A percentile compares a stretch with the other conserved stretches of the same genome.
phyloP scores from a whole-genome alignment of 2,113 vertebrate genomes.

The Triplophysa rosa region DNA sequence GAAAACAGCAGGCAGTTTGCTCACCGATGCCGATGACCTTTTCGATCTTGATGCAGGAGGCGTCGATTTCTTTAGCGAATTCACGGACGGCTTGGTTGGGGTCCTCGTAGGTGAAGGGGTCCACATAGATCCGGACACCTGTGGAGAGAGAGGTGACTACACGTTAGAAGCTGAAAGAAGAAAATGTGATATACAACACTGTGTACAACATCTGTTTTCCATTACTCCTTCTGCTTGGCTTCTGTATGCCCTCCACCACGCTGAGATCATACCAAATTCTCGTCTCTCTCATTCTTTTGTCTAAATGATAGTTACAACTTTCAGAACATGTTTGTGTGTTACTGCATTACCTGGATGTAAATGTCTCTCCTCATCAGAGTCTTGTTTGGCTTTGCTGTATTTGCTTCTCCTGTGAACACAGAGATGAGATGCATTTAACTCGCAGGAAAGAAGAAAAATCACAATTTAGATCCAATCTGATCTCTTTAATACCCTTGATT shows the following conservation, averaged over 20 bases:
- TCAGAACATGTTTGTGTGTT: constrained; percentile 43
- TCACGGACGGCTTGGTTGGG: constrained; percentile 78
- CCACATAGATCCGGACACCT: constrained; percentile 94
- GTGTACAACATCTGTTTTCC: constrained; percentile 44
- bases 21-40: constrained; percentile 98
- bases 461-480: too few relatives aligned
- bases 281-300: background rate
- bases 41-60: constrained; percentile 96
- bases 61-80: constrained; percentile 86
- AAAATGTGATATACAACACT: constrained; percentile 23
- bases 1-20: constrained; percentile 55
- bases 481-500: too few relatives aligned
- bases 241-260: constrained; percentile 17
- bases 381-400: constrained; percentile 97
- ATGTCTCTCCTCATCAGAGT: constrained; percentile 97
- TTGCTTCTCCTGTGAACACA: constrained; percentile 82
- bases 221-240: constrained; percentile 19
- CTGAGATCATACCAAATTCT: background rate
- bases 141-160: constrained; percentile 63
- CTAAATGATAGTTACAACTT: constrained; percentile 1
- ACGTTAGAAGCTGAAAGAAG: constrained; percentile 62
- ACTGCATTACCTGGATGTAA: constrained; percentile 90
- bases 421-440: background rate
- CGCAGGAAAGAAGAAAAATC: too few relatives aligned
- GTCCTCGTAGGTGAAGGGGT: constrained; percentile 78